Evolutionary conservation across 1,140 invertebrate genomes (phyloP), one percentile per base, ranked within the genome.

Genomic region (Nixonia krombeini): DNA sequence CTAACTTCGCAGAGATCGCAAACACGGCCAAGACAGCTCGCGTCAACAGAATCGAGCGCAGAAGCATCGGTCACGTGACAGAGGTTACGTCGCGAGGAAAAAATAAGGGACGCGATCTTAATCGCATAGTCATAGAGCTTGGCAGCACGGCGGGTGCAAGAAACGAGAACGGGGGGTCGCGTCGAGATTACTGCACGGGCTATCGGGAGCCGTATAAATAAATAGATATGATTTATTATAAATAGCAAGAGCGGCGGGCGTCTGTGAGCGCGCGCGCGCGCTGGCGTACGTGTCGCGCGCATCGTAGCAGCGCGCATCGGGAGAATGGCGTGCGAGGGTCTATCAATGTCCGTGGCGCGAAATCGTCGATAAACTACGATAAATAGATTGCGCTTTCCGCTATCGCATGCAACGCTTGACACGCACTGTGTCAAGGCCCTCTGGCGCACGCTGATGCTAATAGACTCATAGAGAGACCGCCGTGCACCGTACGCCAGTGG

Each of bases 351-450:
- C 64, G 56, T 63, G 61, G 56, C 62, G 63, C 70, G 66, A 80
- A 80, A 81, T 81, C 59, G 63, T 66, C 79, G 75, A 82, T 82
- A 81, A 82, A 80, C 71, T 70, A 69, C 74, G 80, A 82, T 83
- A 83, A 84, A 83, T 82, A 80, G 76, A 82, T 83, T 82, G 80
- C 75, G 75, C 75, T 84, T 84, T 83, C 78, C 80, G 80, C 77
- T 82, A 83, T 83, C 77, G 74, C 79, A 80, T 82, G 76, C 75
- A 79, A 83, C 75, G 72, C 74, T 73, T 67, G 72, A 79, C 78
- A 84, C 80, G 80, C 79, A 83, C 78, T 83, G 80, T 83, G 80
- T 81, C 81, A 85, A 82, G 81, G 81, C 80, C 75, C 70, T 49
- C 56, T 69, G 58, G 66, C 71, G 68, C 61, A 52, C 63, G 55